These are phyloP conservation scores for Exocentrus adspersus DNA, from an alignment of 2,888 invertebrate genomes.

Conservation along the genomic window DNA sequence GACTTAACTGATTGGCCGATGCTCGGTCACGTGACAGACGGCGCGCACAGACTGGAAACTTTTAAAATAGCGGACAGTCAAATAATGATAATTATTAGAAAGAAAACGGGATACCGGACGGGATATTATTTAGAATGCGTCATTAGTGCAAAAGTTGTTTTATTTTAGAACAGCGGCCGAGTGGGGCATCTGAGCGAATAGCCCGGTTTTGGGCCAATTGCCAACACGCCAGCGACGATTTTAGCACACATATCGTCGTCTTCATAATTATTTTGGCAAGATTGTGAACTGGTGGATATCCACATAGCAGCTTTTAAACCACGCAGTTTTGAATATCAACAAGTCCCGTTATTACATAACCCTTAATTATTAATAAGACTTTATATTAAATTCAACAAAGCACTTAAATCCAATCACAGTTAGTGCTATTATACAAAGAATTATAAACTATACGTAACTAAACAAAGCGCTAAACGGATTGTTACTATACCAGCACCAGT, in stretches of 20 bases:
- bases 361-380: too few species aligned
- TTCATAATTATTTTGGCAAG: conserved; percentile 85
- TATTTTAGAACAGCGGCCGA: conserved; percentile 51
- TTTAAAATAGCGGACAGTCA: conserved; percentile 40
- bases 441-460: background rate
- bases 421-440: too few species aligned
- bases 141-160: conserved; percentile 56
- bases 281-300: conserved; percentile 63
- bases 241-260: conserved; percentile 70
- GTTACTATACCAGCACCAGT: background rate
- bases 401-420: too few species aligned
- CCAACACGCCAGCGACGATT: conserved; percentile 65
- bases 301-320: conserved; percentile 35
- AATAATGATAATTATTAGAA: conserved; percentile 43
- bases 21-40: conserved; percentile 38
- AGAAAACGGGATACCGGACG: conserved; percentile 44
- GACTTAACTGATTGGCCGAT: conserved; percentile 64
- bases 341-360: conserved; percentile 17
- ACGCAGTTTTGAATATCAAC: background rate
- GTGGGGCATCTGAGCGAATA: conserved; percentile 45
- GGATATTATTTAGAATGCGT: conserved; percentile 52
- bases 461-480: background rate
- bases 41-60: conserved; percentile 39
- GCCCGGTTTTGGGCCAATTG: conserved; percentile 65
- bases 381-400: too few species aligned